Base-by-base conservation (phyloP, 2,797 vertebrate species). In the Hemitrygon akajei region DNA sequence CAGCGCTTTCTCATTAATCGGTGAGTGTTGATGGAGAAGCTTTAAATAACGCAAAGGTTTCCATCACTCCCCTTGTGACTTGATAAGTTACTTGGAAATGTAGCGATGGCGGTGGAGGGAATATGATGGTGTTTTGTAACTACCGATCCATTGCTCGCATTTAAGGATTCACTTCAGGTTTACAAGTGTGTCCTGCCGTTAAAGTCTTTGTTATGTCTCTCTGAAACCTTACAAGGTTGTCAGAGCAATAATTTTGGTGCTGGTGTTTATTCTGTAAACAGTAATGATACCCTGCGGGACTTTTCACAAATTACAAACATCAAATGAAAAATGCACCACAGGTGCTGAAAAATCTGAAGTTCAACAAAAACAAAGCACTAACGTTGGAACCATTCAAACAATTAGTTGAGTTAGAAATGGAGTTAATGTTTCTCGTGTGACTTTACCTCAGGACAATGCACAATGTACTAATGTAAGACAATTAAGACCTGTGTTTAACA, bases 1-100 rank as follows among this genome's bases (percentile, higher is more conserved):
- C 95, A 94, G 80, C 98, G 98, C 94, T 97, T 98, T 95, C 96
- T 97, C 76, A 97, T 99, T 94, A 95, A 96, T 77, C 95, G 97
- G 93, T 97, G 93, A 96, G 95, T 66, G 60, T 18, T 56, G 25
- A 16, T 80, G 60, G 58, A 27, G 40, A n/a, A 75, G 47, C 60
- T 73, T 30, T n/a, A 25, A 34, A 75, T 37, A 76, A 0, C 47
- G 47, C 3, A 47, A 40, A 0, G 2, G 25, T 63, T 73, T 73
- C 40, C 16, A 92, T 22, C 34, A 18, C 0, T 6, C 7, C 66
- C 69, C 14, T 56, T 34, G 1, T 2, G 25, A 18, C 56, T 9
- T 25, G 94, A 6, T 94, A 4, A 94, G 84, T 25, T 93, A 94
- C 58, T 93, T 93, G 47, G 63, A 84, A 84, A 58, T 27, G 11